phyloP scores from a whole-genome alignment of 2,113 vertebrate species.

The Myotis davidii region DNA sequence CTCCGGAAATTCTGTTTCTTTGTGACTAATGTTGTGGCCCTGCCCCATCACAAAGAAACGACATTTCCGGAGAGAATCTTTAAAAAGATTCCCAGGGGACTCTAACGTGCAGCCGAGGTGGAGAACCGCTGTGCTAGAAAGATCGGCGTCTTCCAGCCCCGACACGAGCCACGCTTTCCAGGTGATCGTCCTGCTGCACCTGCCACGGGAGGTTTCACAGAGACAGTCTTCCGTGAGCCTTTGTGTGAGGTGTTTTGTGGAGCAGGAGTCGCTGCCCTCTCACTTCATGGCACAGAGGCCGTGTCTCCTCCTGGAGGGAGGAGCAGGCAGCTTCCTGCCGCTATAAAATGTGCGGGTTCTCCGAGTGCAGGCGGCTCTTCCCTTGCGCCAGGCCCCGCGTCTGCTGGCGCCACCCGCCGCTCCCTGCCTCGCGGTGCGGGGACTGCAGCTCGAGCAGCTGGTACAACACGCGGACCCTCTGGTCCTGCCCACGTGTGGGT shows the following conservation, averaged over 20 bases:
- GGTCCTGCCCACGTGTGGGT: too few relatives aligned
- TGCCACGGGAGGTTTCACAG: fast-evolving
- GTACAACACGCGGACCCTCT: neutral
- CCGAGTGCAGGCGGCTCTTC: neutral
- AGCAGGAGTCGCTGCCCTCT: neutral
- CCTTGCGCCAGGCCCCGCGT: fast-evolving
- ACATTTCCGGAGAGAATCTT: too few relatives aligned
- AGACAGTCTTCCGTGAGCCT: neutral
- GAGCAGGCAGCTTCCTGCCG: fast-evolving
- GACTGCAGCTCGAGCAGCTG: fast-evolving
- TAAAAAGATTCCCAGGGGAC: too few relatives aligned
- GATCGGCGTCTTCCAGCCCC: neutral
- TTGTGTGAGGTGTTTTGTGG: neutral
- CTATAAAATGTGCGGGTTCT: neutral
- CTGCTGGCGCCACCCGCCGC: fast-evolving
- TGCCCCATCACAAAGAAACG: too few relatives aligned
- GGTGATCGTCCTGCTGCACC: neutral
- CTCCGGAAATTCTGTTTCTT: too few relatives aligned
- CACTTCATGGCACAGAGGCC: too few relatives aligned
- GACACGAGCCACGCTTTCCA: neutral
- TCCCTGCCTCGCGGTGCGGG: neutral
- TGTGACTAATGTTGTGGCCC: too few relatives aligned
- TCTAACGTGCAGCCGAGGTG: too few relatives aligned
- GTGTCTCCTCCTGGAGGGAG: neutral
- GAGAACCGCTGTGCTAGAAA: neutral